Percentiles rank a stretch among this genome's conserved stretches.
Evolutionary conservation across 2,113 vertebrate genomes (phyloP).

Genomic region (Sigmodon hispidus): DNA sequence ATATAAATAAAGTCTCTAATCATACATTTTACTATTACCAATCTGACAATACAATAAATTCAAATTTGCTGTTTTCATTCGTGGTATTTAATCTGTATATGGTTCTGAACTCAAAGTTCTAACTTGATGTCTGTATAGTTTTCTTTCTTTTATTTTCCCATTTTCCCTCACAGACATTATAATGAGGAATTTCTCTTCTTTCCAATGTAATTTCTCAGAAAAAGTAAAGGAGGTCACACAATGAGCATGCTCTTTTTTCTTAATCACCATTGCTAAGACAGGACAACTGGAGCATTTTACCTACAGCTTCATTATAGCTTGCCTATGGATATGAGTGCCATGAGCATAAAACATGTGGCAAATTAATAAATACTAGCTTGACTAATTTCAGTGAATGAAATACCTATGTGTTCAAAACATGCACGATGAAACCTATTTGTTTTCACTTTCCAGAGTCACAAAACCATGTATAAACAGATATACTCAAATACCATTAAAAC

Average conservation of each 20-base stretch:
- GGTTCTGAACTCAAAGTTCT: conserved; percentile 15
- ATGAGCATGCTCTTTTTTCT: background rate
- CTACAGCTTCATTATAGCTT: conserved; percentile 43
- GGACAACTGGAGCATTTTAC: conserved; percentile 34
- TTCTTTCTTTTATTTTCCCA: too few relatives aligned
- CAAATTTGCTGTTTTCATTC: background rate
- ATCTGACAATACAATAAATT: conserved; percentile 23
- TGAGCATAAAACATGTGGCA: conserved; percentile 13
- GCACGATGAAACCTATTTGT: background rate
- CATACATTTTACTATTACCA: background rate
- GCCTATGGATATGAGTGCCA: conserved; percentile 47
- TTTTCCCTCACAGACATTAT: background rate
- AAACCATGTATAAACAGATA: background rate
- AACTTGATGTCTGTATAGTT: background rate
- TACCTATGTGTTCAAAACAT: background rate
- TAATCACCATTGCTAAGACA: conserved; percentile 24
- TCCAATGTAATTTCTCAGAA: conserved; percentile 27
- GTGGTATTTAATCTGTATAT: background rate
- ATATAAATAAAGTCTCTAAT: background rate
- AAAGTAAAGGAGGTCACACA: background rate
- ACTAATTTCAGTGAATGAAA: conserved; percentile 33
- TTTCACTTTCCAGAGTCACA: background rate
- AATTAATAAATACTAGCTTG: conserved; percentile 49
- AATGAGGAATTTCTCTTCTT: conserved; percentile 4
- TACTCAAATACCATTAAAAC: background rate